Evolutionary conservation across 1,140 invertebrate genomes (phyloP), one percentile per base, ranked within the genome.

Genomic region (Elymnias hypermnestra): DNA sequence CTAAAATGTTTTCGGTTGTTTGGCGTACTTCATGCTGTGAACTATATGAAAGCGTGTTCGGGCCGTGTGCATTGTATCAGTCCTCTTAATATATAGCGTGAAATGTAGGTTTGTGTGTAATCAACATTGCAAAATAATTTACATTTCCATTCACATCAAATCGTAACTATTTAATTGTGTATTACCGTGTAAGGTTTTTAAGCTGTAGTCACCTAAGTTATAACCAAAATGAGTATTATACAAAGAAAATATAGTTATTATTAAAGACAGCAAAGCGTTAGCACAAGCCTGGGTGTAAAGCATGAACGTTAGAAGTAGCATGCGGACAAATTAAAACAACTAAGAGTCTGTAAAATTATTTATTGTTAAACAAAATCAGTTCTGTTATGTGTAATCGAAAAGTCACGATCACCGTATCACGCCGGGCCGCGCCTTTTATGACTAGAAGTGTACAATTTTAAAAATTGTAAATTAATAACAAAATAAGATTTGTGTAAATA

Each of bases 341-440:
- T 71, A 71, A 52, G 49, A 62, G 49, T 61, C 63, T 67, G 60
- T 73, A 77, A 73, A 75, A 74, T 70, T 72, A 55, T 75, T 84
- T 84, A 82, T 81, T 84, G 68, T 77, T 77, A 77, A 75, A 61
- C 61, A 70, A 79, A 84, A 85, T 85, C 81, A 85, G 78, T 85
- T 76, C 76, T 77, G 68, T 79, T 77, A 72, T 70, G 63, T 79
- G 67, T 70, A 72, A 74, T 63, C 62, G 72, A 75, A 61, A 63
- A 53, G 60, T 67, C 66, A 72, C 64, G 63, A 63, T 65, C 73
- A 68, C 64, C 63, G 66, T 51, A 45, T 51, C 49, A 44, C 47
- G 42, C 55, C 51, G 51, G 41, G 54, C 57, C 54, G 63, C 67
- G 50, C 54, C 74, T 67, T 72, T 57, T 50, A 70, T 73, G 63